These are phyloP conservation scores for Botia almorhae DNA, from an alignment of 2,797 vertebrate species.

Conservation along the genomic window DNA sequence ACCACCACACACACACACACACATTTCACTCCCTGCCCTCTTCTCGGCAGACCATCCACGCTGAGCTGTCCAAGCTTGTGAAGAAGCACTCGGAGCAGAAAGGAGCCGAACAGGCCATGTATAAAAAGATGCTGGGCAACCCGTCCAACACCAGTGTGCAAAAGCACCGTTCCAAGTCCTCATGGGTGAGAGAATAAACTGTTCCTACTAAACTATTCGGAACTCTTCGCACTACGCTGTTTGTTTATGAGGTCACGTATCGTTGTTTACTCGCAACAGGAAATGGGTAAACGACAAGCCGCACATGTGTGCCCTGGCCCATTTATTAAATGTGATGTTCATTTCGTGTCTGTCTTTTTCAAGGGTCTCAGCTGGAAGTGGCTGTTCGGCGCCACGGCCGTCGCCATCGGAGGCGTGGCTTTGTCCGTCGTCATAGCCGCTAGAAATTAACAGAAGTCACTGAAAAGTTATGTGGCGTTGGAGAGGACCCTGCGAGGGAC, in stretches of 20 bases:
- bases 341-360: slow-evolving; percentile 26
- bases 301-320: background rate
- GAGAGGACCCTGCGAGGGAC: slow-evolving; percentile 35
- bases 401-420: slow-evolving; percentile 94
- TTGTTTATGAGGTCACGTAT: slow-evolving; percentile 4
- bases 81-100: slow-evolving; percentile 92
- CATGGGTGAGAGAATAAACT: slow-evolving; percentile 83
- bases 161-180: slow-evolving; percentile 77
- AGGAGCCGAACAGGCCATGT: slow-evolving; percentile 92
- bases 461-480: slow-evolving; percentile 29
- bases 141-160: slow-evolving; percentile 60
- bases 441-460: slow-evolving; percentile 81
- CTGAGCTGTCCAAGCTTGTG: slow-evolving; percentile 93
- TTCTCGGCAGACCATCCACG: slow-evolving; percentile 87
- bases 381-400: slow-evolving; percentile 94
- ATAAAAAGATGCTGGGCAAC: slow-evolving; percentile 98
- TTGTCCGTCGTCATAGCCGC: slow-evolving; percentile 95
- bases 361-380: slow-evolving; percentile 97
- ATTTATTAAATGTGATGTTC: background rate
- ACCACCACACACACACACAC: background rate
- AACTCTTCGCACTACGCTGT: background rate
- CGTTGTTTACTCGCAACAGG: background rate
- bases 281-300: background rate
- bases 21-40: slow-evolving; percentile 41
- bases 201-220: background rate